Conservation (phyloP, 2,797 vertebrate genomes). For the Gouania willdenowi region DNA sequence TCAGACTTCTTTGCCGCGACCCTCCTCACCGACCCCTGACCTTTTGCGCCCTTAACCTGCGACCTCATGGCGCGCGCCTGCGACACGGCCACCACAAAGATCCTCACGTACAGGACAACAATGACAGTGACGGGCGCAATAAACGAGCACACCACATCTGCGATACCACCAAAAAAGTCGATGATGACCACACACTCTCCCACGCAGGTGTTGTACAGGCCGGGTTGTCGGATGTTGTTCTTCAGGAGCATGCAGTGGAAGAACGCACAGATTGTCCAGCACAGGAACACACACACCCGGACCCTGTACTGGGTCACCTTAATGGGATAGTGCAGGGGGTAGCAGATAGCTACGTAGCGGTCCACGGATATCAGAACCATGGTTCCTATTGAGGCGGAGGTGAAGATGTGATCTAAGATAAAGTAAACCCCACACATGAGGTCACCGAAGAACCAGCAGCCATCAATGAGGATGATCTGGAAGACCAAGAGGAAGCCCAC, state of each 20-base stretch:
- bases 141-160: background rate
- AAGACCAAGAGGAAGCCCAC: constrained; percentile 7
- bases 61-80: background rate
- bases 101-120: background rate
- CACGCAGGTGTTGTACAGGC: background rate
- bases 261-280: constrained; percentile 16
- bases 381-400: constrained; percentile 24
- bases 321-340: constrained; percentile 10
- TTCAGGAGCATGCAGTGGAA: background rate
- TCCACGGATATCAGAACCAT: constrained; percentile 38
- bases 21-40: background rate
- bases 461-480: background rate
- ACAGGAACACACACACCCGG: constrained; percentile 1
- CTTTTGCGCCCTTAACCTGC: background rate
- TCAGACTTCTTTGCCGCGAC: background rate
- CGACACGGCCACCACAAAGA: background rate
- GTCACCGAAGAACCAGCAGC: constrained; percentile 14
- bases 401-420: background rate
- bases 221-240: background rate
- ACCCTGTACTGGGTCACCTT: constrained; percentile 5
- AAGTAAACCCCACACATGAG: background rate
- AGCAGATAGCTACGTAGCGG: no score
- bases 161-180: background rate
- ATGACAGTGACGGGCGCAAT: background rate
- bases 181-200: background rate